Base-by-base conservation (phyloP, 2,888 invertebrate genomes). In the Cheilosia grossa region DNA sequence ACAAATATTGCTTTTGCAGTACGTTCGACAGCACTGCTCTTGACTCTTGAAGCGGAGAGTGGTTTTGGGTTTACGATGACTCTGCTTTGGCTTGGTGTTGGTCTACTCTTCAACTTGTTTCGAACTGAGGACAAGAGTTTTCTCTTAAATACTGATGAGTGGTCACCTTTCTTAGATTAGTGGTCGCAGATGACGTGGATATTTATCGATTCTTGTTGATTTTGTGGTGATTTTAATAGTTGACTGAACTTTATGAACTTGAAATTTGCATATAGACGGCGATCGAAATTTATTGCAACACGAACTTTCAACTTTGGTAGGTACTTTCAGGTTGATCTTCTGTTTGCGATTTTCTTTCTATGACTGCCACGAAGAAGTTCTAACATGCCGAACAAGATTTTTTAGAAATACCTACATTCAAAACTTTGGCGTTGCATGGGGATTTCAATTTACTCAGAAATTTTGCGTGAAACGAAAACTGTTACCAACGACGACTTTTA, bases 101-200 rank as follows among this genome's bases (percentile, higher is more conserved):
- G 58, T 59, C 53, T 59, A 27, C 74, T 64, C 63, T 74, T 74
- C 27, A 54, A 44, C 21, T 63, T 78, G 37, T 63, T 47, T 53
- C 6, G 9, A 30, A 19, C 27, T 13, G 54, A 49, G 4, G 19
- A 19, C 47, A 49, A 61, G 33, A 21, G 40, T 59, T 37, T n/a
- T 81, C 74, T 74, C 74, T 74, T 63, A 81, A 74, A 81, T 74
- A 49, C 49, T 44, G 80, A 17, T 74, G 21, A 6, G 6, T 27
- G 54, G 58, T 51, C 19, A 9, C 9, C 30, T 30, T 30, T 49
- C 15, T 59, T 40, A 4, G 56, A 67, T 73, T 67, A 53, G 59
- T 10, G n/a, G 40, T 56, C 13, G 6, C 51, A 17, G 47, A 61
- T 67, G 61, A 67, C 73, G 67, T 74, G 61, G 13, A 58, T 44